A percentile compares a stretch with the other conserved stretches of the same genome.
Conservation (phyloP, 2,888 invertebrate genomes). For the Aleiodes leptofemur region DNA sequence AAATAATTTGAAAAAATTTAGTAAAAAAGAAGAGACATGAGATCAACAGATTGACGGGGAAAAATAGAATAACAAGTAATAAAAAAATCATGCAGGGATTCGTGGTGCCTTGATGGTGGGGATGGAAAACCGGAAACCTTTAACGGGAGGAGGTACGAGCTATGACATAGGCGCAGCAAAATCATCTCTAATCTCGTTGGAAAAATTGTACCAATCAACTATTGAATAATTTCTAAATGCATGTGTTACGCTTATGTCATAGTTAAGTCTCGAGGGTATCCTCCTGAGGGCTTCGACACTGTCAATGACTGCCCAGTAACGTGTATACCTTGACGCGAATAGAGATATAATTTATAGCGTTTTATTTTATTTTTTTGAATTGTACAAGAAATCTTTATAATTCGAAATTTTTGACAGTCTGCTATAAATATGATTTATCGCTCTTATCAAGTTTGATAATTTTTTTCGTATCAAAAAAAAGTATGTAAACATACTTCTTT, state of each 20-base stretch:
- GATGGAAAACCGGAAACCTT: conserved; percentile 21
- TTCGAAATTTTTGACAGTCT: too few relatives aligned
- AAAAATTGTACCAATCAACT: conserved; percentile 8
- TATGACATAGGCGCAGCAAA: conserved; percentile 36
- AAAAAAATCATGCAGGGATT: conserved; percentile 16
- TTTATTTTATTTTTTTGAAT: neutral
- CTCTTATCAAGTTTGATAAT: too few relatives aligned
- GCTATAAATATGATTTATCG: too few relatives aligned
- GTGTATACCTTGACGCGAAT: neutral
- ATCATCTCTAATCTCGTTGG: neutral
- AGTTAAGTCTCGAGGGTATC: conserved; percentile 34
- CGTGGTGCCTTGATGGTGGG: neutral
- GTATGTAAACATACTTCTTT: too few relatives aligned
- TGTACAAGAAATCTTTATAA: too few relatives aligned
- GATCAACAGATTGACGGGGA: conserved; percentile 8
- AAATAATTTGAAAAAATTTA: neutral
- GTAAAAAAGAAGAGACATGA: neutral
- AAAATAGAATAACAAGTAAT: conserved; percentile 16
- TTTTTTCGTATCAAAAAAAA: neutral
- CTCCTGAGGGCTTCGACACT: conserved; percentile 44
- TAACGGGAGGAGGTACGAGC: neutral
- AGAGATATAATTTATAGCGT: neutral
- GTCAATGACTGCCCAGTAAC: conserved; percentile 26
- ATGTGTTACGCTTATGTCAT: conserved; percentile 40
- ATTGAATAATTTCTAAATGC: conserved; percentile 4